Evolutionary conservation across 1,140 invertebrate genomes (phyloP).

Genomic region (Drosophila pachea): DNA sequence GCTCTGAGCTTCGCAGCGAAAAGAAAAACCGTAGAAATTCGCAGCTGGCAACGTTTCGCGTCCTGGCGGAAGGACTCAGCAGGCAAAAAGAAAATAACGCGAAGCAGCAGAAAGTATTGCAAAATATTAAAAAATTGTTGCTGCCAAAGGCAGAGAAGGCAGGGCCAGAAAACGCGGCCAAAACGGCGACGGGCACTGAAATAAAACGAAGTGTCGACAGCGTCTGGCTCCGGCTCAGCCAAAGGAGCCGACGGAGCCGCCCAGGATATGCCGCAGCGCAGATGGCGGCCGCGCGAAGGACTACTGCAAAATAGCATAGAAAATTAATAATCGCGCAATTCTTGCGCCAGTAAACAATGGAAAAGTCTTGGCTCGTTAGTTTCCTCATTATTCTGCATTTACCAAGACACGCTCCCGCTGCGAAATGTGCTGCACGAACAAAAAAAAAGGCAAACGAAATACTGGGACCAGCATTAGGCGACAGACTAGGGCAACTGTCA

Average conservation of each 20-base stretch:
- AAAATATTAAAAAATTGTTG: constrained; percentile 66
- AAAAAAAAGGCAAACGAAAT: constrained; percentile 18
- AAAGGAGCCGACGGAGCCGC: neutral
- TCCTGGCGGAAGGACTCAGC: constrained; percentile 23
- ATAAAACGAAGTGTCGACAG: constrained; percentile 43
- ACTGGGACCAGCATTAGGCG: neutral
- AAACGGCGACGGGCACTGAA: constrained; percentile 16
- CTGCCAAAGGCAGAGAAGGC: constrained; percentile 39
- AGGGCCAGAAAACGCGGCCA: constrained; percentile 30
- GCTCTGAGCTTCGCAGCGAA: constrained; percentile 13
- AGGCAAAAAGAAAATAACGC: constrained; percentile 33
- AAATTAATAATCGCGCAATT: constrained; percentile 78
- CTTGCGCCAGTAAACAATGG: constrained; percentile 75
- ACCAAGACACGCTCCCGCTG: constrained; percentile 41
- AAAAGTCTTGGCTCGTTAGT: constrained; percentile 77
- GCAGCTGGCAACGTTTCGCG: constrained; percentile 16
- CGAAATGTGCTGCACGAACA: constrained; percentile 27
- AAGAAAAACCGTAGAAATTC: constrained; percentile 4
- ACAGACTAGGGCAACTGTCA: constrained; percentile 43
- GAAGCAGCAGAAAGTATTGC: constrained; percentile 51
- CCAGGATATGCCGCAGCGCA: constrained; percentile 22
- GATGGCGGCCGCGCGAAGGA: constrained; percentile 28
- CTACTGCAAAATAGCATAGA: constrained; percentile 74
- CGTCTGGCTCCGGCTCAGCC: constrained; percentile 21
- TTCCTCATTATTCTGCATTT: constrained; percentile 77